These are phyloP conservation scores for Onychostruthus taczanowskii DNA, from an alignment of 2,113 vertebrate species.

Conservation along the genomic window DNA sequence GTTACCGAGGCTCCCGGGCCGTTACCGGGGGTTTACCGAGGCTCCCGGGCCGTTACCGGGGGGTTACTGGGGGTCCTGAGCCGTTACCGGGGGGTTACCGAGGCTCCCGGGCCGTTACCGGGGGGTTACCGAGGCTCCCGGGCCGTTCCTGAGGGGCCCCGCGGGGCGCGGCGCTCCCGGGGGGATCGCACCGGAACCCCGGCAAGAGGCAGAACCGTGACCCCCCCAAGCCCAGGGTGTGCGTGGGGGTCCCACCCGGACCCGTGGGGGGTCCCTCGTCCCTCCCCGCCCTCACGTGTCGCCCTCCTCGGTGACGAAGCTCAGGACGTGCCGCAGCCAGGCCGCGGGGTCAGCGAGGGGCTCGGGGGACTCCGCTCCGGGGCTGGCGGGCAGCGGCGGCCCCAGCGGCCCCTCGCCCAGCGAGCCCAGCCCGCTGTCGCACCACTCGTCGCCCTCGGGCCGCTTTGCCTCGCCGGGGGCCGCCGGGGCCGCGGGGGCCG, in stretches of 20 bases:
- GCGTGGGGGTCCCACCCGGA: background rate
- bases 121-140: too few relatives aligned
- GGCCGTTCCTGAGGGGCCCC: too few relatives aligned
- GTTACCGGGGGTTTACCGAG: too few relatives aligned
- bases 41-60: too few relatives aligned
- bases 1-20: too few relatives aligned
- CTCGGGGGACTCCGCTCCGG: background rate
- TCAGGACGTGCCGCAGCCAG: slow-evolving; percentile 70
- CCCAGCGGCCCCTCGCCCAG: slow-evolving; percentile 54
- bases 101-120: too few relatives aligned
- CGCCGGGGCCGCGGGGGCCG: background rate
- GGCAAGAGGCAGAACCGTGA: too few relatives aligned
- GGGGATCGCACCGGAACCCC: too few relatives aligned
- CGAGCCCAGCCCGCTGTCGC: slow-evolving; percentile 81
- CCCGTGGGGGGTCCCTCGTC: background rate
- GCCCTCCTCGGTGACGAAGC: slow-evolving; percentile 79
- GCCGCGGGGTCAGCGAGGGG: background rate
- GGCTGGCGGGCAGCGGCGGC: background rate
- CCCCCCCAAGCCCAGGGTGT: too few relatives aligned
- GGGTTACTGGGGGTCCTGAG: too few relatives aligned
- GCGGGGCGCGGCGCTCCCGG: too few relatives aligned
- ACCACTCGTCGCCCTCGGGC: slow-evolving; percentile 51
- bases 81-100: too few relatives aligned
- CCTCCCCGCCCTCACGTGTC: slow-evolving; percentile 73
- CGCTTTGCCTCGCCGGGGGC: background rate